phyloP scores from a whole-genome alignment of 2,888 invertebrate genomes.

The Orgyia antiqua region DNA sequence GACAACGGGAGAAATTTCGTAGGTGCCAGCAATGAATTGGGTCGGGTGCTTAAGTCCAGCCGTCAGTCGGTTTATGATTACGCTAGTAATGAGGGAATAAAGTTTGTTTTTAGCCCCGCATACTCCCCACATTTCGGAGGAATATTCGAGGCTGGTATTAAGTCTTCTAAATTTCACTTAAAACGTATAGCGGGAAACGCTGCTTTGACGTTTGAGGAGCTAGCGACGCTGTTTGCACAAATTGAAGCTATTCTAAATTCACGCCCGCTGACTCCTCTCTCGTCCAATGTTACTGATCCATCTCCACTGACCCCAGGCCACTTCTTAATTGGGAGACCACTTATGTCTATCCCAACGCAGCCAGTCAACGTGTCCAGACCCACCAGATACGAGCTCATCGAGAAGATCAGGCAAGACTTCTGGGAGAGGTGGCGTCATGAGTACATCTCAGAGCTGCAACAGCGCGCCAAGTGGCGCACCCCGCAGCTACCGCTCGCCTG shows the following conservation, averaged over 20 bases:
- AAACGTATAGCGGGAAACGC: neutral
- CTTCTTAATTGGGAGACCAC: neutral
- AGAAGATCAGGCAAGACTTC: neutral
- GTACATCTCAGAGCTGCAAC: neutral
- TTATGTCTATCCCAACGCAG: neutral
- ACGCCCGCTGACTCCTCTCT: neutral
- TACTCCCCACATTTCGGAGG: neutral
- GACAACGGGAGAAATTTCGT: conserved; percentile 6
- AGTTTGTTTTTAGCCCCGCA: neutral
- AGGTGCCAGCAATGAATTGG: neutral
- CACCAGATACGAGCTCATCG: neutral
- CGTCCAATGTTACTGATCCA: neutral
- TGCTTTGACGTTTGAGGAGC: neutral
- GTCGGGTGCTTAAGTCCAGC: neutral
- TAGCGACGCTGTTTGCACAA: neutral
- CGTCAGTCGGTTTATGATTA: neutral
- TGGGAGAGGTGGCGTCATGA: neutral
- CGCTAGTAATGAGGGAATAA: neutral
- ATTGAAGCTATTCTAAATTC: neutral
- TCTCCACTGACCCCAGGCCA: neutral
- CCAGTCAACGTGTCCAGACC: neutral
- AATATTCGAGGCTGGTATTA: neutral
- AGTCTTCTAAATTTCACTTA: neutral
- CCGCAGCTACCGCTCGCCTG: no score
- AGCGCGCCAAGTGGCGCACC: neutral